phyloP scores from a whole-genome alignment of 1,140 invertebrate species.

The Brachionus angularis region DNA sequence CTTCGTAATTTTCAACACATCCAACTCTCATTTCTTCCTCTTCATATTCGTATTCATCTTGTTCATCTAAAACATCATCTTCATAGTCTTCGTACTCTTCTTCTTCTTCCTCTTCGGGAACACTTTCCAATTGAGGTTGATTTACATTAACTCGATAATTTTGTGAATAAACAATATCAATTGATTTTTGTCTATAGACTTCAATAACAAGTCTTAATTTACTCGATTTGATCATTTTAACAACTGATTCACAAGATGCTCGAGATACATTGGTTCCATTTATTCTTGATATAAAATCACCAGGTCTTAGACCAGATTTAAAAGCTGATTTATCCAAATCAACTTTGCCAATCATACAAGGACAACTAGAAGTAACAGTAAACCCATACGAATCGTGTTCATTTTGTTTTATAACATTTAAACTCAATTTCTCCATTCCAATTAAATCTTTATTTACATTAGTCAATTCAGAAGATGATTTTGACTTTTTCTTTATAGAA shows the following conservation, averaged over 20 bases:
- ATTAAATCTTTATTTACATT: conserved; percentile 39
- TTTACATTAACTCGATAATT: not conserved
- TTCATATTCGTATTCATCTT: too few species aligned
- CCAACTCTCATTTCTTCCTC: conserved; percentile 23
- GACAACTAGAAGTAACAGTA: conserved; percentile 22
- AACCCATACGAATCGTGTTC: conserved; percentile 34
- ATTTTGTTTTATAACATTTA: not conserved
- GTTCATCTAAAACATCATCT: too few species aligned
- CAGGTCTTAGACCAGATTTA: conserved; percentile 77
- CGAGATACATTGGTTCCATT: conserved; percentile 70
- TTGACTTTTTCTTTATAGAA: conserved; percentile 4
- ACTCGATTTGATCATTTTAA: conserved; percentile 53
- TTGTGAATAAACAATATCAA: not conserved
- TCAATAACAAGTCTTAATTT: not conserved
- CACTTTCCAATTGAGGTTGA: not conserved
- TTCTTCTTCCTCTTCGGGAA: conserved; percentile 28
- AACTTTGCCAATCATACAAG: conserved; percentile 36
- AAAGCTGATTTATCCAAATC: conserved; percentile 66
- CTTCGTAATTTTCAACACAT: not conserved
- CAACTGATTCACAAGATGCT: conserved; percentile 54
- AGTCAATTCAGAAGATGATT: not conserved
- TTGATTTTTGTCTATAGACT: not conserved
- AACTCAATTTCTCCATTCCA: not conserved
- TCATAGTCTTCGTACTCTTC: not conserved
- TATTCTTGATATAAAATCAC: conserved; percentile 83